Base-by-base conservation (phyloP, 2,888 invertebrate genomes). In the Drosophila multiciliata region DNA sequence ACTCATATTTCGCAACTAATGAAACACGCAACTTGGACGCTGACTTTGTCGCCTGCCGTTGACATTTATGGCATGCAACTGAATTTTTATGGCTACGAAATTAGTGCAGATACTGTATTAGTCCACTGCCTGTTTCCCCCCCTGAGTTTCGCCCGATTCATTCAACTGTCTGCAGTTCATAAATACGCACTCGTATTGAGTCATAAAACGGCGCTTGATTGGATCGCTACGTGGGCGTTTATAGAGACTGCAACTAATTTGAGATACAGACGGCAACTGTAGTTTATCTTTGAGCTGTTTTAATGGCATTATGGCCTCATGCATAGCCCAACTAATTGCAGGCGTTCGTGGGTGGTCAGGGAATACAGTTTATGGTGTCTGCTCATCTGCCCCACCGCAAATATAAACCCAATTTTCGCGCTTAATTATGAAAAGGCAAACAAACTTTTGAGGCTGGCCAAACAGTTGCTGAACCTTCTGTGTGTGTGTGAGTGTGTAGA, bases 41-140 rank as follows among this genome's bases (percentile, higher is more conserved):
- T 48, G 70, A 76, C 86, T 80, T 57, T 73, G 83, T 81, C 55
- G 67, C 68, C 73, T 66, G 72, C 42, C 86, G 78, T 62, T 87
- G 86, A 85, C 90, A 78, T 88, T 86, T 86, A 90, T 83, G 78
- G 83, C 90, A 71, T 80, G 69, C 83, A 88, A 83, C 90, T 80
- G 88, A 89, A 89, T 88, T 86, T 86, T 88, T 88, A 86, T 86
- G 45, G 83, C 88, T 67, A 54, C 81, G 67, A 90, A 86, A 89
- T 86, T 89, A 86, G 90, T 88, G 71, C 78, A 74, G 86, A 80
- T 74, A 75, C 75, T 83, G 75, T 85, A 62, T 66, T 73, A 64
- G 81, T 29, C 29, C 12, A 29, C 35, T 63, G 52, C 29, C 35
- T 11, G 3, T n/a, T 29, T 11, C 33, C 42, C 26, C 1, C 32